Evolutionary conservation across 2,888 invertebrate species (phyloP).

Genomic region (Willowsia nigromaculata): DNA sequence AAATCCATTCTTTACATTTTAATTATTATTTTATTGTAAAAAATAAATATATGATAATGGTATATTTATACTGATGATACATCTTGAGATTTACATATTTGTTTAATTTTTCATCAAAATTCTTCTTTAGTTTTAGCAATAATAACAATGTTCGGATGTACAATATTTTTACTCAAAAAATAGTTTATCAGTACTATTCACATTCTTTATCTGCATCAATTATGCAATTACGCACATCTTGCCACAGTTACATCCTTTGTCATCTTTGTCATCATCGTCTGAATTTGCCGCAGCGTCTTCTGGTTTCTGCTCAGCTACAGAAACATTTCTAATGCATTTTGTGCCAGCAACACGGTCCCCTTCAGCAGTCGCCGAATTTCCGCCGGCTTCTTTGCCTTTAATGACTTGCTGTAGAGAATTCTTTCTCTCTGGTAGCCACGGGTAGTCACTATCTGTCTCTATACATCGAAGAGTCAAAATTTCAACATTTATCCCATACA

Average conservation of each 20-base stretch:
- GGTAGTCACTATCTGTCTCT: constrained; percentile 27
- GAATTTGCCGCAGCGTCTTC: not conserved
- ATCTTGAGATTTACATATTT: no score
- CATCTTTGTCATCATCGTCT: not conserved
- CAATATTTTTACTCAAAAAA: no score
- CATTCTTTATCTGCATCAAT: not conserved
- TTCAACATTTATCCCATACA: not conserved
- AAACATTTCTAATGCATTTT: not conserved
- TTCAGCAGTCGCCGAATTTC: not conserved
- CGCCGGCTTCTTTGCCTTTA: not conserved
- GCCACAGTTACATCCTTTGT: constrained; percentile 39
- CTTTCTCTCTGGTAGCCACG: not conserved
- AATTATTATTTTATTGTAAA: no score
- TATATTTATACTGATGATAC: no score
- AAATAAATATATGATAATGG: no score
- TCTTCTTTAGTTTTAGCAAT: no score
- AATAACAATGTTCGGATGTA: no score
- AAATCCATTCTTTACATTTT: no score
- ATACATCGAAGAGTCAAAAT: not conserved
- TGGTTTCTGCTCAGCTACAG: not conserved
- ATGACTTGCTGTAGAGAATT: not conserved
- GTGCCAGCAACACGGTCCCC: not conserved
- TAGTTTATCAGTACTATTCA: no score
- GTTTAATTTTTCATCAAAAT: no score
- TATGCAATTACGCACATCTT: constrained; percentile 38